Evolutionary conservation across 2,888 invertebrate species (phyloP).

Genomic region (Stictocephala bisonia): DNA sequence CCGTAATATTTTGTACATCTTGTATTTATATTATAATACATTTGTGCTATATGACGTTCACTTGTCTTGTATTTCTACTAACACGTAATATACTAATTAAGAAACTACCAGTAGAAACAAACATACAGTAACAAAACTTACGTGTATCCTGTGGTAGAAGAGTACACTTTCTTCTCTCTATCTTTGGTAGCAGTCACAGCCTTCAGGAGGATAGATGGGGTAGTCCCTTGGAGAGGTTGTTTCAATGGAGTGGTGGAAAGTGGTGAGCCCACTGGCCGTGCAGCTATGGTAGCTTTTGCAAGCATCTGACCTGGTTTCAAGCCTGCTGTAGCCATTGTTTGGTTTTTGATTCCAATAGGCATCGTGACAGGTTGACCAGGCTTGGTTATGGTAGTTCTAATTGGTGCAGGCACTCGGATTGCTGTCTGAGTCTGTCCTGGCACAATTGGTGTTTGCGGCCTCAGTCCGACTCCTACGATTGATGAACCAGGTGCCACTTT

Average conservation of each 20-base stretch:
- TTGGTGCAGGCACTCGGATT: conserved; percentile 61
- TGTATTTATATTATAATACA: too few species aligned
- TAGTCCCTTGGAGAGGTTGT: conserved; percentile 65
- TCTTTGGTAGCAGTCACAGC: conserved; percentile 74
- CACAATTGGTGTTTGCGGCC: conserved; percentile 52
- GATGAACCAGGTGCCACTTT: conserved; percentile 60
- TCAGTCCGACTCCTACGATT: conserved; percentile 35
- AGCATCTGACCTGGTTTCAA: conserved; percentile 40
- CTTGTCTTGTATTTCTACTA: too few species aligned
- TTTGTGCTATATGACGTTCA: too few species aligned
- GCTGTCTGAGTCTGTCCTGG: conserved; percentile 62
- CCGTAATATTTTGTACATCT: too few species aligned
- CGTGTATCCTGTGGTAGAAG: conserved; percentile 69
- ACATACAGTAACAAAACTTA: conserved; percentile 59
- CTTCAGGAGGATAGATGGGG: conserved; percentile 65
- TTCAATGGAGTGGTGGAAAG: conserved; percentile 63
- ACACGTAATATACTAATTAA: too few species aligned
- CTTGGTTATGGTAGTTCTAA: conserved; percentile 52
- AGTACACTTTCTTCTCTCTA: conserved; percentile 78
- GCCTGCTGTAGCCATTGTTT: not conserved
- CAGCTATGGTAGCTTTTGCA: conserved; percentile 50
- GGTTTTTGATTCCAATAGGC: not conserved
- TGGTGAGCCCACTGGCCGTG: conserved; percentile 58
- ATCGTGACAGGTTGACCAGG: conserved; percentile 4
- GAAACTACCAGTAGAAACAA: not conserved